Base-by-base conservation (phyloP, 2,113 vertebrate species). In the Anarrhichthys ocellatus region DNA sequence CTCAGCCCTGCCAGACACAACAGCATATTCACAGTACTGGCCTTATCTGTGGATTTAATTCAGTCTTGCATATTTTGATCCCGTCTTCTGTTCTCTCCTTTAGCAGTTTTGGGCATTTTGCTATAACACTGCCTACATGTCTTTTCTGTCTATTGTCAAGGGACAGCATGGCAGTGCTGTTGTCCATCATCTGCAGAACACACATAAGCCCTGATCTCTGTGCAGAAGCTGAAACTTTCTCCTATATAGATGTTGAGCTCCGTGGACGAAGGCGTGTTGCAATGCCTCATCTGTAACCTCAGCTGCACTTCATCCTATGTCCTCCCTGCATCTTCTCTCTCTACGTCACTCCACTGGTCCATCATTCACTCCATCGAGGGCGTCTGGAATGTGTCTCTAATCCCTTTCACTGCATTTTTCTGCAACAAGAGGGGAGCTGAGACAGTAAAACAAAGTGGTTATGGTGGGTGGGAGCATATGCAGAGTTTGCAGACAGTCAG, bases 381-480 rank as follows among this genome's bases (percentile, higher is more conserved):
- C 72, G 69, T 88, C 91, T 92, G 91, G 88, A 92, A 93, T 93
- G 88, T 84, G 79, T 89, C 81, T 89, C 83, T 87, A 85, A 91
- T 91, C 89, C 83, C 87, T 91, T 90, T 94, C 75, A 34, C 58
- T 85, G 83, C 83, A 81, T 91, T 87, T 92, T 86, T 87, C 74
- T 78, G 70, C 76, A 78, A 63, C 76, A 61, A 85, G 82, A 72
- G 73, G 50, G 74, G 78, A 85, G 62, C 68, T 71, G 18, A 83
- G 54, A 73, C 83, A 66, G 73, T 83, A 81, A 81, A 59, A 73
- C 79, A 87, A 83, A 74, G 85, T 81, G 67, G 83, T 42, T 81
- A 44, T 29, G 42, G 61, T 76, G 74, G 76, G 85, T 71, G 68
- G 79, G 75, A 77, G 70, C 76, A 40, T 27, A 38, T 40, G 44